Evolutionary conservation across 2,888 invertebrate genomes (phyloP), one percentile per base, ranked within the genome.

Genomic region (Meiosimyza decipiens): DNA sequence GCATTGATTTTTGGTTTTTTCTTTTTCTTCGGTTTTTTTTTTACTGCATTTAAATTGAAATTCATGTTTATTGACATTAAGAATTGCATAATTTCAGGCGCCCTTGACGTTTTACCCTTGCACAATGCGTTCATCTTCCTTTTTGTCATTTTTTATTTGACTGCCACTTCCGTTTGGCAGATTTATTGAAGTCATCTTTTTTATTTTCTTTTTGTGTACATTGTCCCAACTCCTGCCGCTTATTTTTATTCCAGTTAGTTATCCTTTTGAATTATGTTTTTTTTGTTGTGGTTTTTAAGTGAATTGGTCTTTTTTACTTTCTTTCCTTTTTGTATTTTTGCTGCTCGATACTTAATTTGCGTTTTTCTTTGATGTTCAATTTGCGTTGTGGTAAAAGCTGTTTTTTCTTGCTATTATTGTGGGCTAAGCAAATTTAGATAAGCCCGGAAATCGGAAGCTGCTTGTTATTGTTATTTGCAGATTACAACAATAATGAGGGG

Each of bases 61-160:
- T 77, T 80, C 77, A 79, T 79, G 81, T 82, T 81, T 82, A 82
- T 82, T 82, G 82, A 82, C 82, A 82, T 81, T 76, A 77, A 79
- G 80, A 82, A 82, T 62, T 63, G 62, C 70, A 70, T 63, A 40
- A 63, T 40, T 47, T 63, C n/a, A 57, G 16, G 33, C 60, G 60
- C 69, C 18, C 49, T 66, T 40, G 16, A 47, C 67, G 16, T 57
- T 55, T 13, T 9, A 55, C 47, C 67, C 50, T 59, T 54, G 33
- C 16, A 49, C 51, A 51, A 12, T 47, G 13, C n/a, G 16, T n/a
- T 65, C 55, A 22, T 33, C 54, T 65, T 66, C 52, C 52, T 50
- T 59, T 60, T 68, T 51, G 22, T 54, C 49, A 71, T 57, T 22
- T 67, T 72, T 70, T 18, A 7, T 47, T 33, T 52, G 22, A 28